These are phyloP conservation scores for Hippoglossus stenolepis DNA, from an alignment of 2,113 vertebrate genomes.

Conservation along the genomic window DNA sequence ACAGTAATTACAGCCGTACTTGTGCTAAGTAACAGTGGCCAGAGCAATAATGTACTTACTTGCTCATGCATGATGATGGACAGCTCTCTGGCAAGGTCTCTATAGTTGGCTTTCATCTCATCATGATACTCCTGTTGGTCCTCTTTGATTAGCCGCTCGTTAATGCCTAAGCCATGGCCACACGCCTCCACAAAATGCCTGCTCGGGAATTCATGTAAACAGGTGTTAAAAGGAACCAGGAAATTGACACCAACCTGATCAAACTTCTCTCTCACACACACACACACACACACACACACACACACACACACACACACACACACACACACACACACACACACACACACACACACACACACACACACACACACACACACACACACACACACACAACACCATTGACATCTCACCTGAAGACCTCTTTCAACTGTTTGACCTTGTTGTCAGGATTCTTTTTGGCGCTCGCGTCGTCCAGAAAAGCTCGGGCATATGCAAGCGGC, in stretches of 20 bases:
- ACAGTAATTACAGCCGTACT: neutral
- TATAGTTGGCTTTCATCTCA: conserved; percentile 98
- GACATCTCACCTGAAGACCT: conserved; percentile 93
- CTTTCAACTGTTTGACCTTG: conserved; percentile 96
- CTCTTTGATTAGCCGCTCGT: conserved; percentile 96
- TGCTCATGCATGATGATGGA: conserved; percentile 98
- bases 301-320: neutral
- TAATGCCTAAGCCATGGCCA: conserved; percentile 91
- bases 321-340: neutral
- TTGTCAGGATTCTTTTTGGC: conserved; percentile 97
- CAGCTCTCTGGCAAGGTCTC: conserved; percentile 94
- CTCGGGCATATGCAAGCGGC: conserved; percentile 94
- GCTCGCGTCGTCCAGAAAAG: conserved; percentile 93
- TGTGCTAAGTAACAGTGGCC: neutral
- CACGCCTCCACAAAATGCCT: conserved; percentile 99
- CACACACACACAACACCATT: neutral
- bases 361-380: neutral
- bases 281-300: neutral
- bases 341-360: too few species aligned
- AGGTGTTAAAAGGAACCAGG: neutral
- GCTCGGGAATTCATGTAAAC: conserved; percentile 10
- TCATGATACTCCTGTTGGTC: conserved; percentile 98
- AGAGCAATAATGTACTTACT: conserved; percentile 75
- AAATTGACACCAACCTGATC: conserved; percentile 13
- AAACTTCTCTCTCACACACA: neutral